phyloP scores from a whole-genome alignment of 1,140 invertebrate species.

The Drosophila busckii region DNA sequence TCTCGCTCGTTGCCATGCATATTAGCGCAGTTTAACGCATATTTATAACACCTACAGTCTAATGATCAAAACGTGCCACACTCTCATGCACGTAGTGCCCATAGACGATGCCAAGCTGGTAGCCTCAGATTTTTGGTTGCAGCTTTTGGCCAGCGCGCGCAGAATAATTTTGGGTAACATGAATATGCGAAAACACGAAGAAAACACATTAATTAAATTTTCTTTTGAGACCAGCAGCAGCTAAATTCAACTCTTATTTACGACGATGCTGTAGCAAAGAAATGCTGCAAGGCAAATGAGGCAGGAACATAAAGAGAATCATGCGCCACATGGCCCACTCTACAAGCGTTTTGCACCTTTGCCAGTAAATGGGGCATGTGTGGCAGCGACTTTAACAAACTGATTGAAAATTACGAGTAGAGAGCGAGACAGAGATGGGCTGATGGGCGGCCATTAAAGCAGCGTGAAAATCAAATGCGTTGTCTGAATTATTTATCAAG shows the following conservation, averaged over 20 bases:
- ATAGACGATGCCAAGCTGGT: neutral
- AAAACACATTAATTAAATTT: slow-evolving; percentile 75
- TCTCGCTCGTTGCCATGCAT: slow-evolving; percentile 26
- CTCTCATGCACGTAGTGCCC: slow-evolving; percentile 8
- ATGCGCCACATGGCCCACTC: slow-evolving; percentile 42
- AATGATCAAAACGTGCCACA: slow-evolving; percentile 71
- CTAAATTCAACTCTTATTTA: slow-evolving; percentile 55
- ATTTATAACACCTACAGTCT: slow-evolving; percentile 71
- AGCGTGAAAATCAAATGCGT: slow-evolving; percentile 15
- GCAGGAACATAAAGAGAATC: slow-evolving; percentile 52
- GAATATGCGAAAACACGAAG: slow-evolving; percentile 76
- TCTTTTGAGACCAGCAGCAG: slow-evolving; percentile 8
- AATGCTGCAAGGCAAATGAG: slow-evolving; percentile 9
- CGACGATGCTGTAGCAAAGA: slow-evolving; percentile 14
- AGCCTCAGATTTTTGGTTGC: slow-evolving; percentile 22
- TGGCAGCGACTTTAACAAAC: slow-evolving; percentile 30
- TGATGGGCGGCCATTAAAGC: slow-evolving; percentile 22
- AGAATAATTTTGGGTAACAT: slow-evolving; percentile 49
- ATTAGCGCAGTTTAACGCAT: slow-evolving; percentile 62
- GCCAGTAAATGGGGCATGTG: slow-evolving; percentile 20
- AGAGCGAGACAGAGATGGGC: neutral
- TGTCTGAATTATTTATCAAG: slow-evolving; percentile 62
- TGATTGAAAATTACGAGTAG: slow-evolving; percentile 64
- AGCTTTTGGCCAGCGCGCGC: too few species aligned
- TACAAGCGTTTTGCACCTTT: slow-evolving; percentile 32